Conservation (phyloP, 1,140 invertebrate genomes). For the Pantala flavescens region DNA sequence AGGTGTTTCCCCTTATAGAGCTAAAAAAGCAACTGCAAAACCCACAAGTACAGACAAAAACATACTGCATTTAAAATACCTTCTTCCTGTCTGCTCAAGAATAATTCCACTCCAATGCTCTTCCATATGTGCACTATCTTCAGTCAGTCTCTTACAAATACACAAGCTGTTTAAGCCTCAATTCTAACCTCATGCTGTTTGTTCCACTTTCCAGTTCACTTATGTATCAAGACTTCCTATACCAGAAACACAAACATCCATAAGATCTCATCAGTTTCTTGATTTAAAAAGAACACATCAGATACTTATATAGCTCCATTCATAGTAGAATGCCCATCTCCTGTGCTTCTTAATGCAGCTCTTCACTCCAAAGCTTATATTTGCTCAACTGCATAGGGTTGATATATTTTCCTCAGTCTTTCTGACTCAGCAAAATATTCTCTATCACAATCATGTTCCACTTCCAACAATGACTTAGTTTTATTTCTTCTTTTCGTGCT, state of each 20-base stretch:
- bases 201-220: background rate
- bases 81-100: background rate
- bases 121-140: background rate
- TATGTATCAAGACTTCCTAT: background rate
- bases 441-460: background rate
- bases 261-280: no score
- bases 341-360: background rate
- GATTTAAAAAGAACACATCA: no score
- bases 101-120: background rate
- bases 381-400: background rate
- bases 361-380: background rate
- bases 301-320: background rate
- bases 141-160: background rate
- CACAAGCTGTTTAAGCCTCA: background rate
- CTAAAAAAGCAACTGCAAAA: background rate
- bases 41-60: background rate
- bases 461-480: constrained; percentile 6
- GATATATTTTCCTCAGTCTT: background rate
- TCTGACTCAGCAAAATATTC: background rate
- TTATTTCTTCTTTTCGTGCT: background rate
- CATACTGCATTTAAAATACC: background rate
- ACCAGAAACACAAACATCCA: background rate
- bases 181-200: background rate
- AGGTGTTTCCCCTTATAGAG: background rate
- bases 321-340: background rate